Evolutionary conservation across 30 jellyfish, hydroid and myxozoan genomes (phyloP), one percentile per base, ranked within the genome.

Genomic region (Catostylus mosaicus): DNA sequence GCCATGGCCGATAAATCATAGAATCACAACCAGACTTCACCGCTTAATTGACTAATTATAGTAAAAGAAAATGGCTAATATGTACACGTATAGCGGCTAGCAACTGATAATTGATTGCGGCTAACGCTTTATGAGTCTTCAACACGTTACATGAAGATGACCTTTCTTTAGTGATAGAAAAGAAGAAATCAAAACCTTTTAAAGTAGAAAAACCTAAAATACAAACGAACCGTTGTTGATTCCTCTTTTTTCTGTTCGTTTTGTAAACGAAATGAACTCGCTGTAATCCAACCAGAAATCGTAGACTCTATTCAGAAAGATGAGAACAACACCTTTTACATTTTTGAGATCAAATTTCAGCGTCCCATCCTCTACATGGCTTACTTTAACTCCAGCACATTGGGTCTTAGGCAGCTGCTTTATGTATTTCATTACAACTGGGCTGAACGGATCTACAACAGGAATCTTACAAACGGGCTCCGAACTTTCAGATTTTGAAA

Each of bases 381-480:
- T 48, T 16, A 45, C 50, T 26, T 18, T 52, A 24, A 33, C 56
- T 73, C 71, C 60, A 8, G 11, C 18, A 26, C 84, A 73, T 46
- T 73, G 52, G 35, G 40, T 31, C 30, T 45, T 73, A 31, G 30
- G 59, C 23, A 22, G 48, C 72, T 45, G 45, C 34, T 46, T 73
- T 6, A 73, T 37, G 56, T 50, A 61, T 20, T 76, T 51, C 66
- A 60, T 76, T 1, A 52, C 87, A 0, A 56, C 68, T 7, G 76
- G 77, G 37, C 56, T 76, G 47, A 76, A 76, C 4, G 87, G 87
- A 29, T 76, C 87, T 0, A 76, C 61, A 1, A 3, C 36, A 0
- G 87, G 87, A 16, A 76, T 38, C 40, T 57, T 46, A 40, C 87
- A 76, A 18, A 32, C 87, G 10, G 75, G 62, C 60, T 33, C 66